A percentile compares a stretch with the other conserved stretches of the same genome.
Evolutionary conservation across 2,888 invertebrate genomes (phyloP).

Genomic region (Apamea crenata): DNA sequence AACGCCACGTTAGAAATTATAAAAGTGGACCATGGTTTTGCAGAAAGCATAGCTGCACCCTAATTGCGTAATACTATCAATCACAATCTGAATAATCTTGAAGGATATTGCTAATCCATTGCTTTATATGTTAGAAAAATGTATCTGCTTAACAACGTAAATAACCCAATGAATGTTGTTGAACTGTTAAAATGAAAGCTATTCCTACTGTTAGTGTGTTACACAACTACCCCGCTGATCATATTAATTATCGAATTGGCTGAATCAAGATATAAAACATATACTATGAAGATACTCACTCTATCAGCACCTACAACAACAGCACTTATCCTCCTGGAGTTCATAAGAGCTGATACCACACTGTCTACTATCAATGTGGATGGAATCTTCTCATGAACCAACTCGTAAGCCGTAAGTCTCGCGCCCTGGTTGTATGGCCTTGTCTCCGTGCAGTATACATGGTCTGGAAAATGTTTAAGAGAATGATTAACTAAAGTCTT

Average conservation of each 20-base stretch:
- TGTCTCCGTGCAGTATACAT: constrained; percentile 99
- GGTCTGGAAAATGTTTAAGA: constrained; percentile 89
- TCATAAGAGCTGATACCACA: constrained; percentile 98
- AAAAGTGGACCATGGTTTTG: neutral
- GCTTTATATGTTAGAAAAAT: too few species aligned
- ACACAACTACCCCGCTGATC: too few species aligned
- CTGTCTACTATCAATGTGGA: constrained; percentile 98
- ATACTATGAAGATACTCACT: constrained; percentile 86
- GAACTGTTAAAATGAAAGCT: too few species aligned
- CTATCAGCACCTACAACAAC: constrained; percentile 99
- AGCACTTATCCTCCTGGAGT: constrained; percentile 94
- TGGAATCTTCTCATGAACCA: constrained; percentile 97
- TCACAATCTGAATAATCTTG: too few species aligned
- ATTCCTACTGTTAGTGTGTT: too few species aligned
- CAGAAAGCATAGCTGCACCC: neutral
- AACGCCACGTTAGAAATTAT: neutral
- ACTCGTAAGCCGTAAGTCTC: constrained; percentile 98
- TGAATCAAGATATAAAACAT: neutral
- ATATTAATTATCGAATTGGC: neutral
- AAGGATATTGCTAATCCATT: too few species aligned
- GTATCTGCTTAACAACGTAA: too few species aligned
- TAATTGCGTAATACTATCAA: too few species aligned
- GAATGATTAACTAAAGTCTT: neutral
- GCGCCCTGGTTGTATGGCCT: constrained; percentile 99
- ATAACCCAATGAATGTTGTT: too few species aligned